phyloP scores from a whole-genome alignment of 2,888 invertebrate genomes.

The Troilus luridus region DNA sequence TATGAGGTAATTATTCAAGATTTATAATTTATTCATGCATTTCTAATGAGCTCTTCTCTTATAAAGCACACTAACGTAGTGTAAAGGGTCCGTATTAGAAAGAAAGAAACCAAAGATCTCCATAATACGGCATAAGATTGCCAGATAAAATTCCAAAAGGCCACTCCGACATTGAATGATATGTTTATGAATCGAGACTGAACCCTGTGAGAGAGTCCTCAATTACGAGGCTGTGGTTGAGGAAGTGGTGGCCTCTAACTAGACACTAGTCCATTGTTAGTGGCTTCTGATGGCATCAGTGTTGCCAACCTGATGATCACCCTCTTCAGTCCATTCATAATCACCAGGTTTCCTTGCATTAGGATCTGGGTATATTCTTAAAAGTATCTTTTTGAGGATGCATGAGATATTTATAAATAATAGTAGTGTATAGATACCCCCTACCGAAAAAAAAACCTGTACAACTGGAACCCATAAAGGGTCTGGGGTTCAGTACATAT shows the following conservation, averaged over 20 bases:
- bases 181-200: neutral
- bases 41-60: neutral
- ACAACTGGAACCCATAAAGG: too few relatives aligned
- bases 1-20: too few relatives aligned
- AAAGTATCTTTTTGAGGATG: neutral
- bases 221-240: neutral
- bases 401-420: neutral
- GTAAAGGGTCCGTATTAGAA: neutral
- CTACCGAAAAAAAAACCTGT: too few relatives aligned
- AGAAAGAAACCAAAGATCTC: neutral
- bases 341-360: neutral
- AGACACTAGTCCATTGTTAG: neutral
- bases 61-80: neutral
- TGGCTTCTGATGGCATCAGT: constrained; percentile 7
- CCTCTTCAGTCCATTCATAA: neutral
- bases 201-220: neutral
- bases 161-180: neutral
- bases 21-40: too few relatives aligned
- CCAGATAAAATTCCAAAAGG: neutral
- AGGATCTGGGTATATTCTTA: neutral
- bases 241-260: neutral
- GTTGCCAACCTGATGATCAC: neutral
- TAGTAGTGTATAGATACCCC: neutral
- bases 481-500: too few relatives aligned
- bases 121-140: neutral